phyloP scores from a whole-genome alignment of 2,113 vertebrate species.

The Pterocles gutturalis region DNA sequence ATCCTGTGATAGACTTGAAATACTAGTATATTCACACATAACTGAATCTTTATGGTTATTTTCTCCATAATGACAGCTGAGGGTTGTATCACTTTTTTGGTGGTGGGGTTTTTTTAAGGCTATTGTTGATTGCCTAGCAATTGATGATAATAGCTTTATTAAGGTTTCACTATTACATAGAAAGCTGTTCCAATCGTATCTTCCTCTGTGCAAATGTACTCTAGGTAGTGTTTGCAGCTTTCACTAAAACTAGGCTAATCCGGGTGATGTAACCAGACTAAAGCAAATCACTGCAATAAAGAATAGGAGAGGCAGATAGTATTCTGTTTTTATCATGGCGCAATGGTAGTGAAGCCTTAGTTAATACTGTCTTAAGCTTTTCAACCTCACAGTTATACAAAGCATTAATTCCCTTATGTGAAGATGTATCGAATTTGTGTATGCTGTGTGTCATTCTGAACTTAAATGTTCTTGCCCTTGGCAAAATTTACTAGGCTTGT shows the following conservation, averaged over 20 bases:
- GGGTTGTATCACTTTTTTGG: not conserved
- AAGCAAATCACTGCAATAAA: not conserved
- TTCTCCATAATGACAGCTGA: not conserved
- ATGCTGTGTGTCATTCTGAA: not conserved
- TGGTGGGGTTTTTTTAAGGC: not conserved
- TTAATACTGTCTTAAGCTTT: not conserved
- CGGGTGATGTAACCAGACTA: not conserved
- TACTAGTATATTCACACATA: not conserved
- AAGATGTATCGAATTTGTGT: not conserved
- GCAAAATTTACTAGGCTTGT: not conserved
- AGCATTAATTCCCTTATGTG: not conserved
- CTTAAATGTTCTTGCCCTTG: not conserved
- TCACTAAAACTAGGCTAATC: not conserved
- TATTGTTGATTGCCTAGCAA: not conserved
- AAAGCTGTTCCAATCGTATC: not conserved
- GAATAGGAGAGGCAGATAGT: not conserved
- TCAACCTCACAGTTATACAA: not conserved
- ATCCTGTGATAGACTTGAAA: not conserved
- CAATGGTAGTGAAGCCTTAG: not conserved
- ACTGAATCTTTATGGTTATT: not conserved
- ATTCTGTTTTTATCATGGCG: not conserved
- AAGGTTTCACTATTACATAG: not conserved
- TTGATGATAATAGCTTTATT: not conserved
- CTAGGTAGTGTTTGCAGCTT: not conserved
- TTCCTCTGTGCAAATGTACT: not conserved